phyloP scores from a whole-genome alignment of 2,888 invertebrate species.

The Lepeophtheirus nordmannii region DNA sequence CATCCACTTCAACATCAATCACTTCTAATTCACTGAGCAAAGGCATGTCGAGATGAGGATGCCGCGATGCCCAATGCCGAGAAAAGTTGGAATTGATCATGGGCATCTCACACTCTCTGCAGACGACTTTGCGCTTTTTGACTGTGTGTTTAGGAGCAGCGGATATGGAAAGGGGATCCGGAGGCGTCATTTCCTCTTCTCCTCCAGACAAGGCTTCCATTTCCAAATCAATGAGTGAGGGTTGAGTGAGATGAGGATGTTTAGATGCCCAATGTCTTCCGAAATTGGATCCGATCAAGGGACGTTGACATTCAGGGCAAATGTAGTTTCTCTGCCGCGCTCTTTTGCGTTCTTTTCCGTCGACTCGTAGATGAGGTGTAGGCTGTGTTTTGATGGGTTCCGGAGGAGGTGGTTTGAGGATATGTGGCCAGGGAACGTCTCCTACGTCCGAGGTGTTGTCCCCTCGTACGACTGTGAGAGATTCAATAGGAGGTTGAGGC shows the following conservation, averaged over 20 bases:
- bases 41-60: neutral
- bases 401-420: neutral
- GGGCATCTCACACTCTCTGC: neutral
- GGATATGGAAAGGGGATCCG: neutral
- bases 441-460: neutral
- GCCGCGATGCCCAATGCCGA: constrained; percentile 14
- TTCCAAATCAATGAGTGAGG: neutral
- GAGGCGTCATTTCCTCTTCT: neutral
- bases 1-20: constrained; percentile 1
- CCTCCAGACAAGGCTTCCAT: neutral
- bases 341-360: neutral
- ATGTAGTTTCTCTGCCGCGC: neutral
- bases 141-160: neutral
- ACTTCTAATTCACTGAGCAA: neutral
- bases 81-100: constrained; percentile 7
- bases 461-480: neutral
- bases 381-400: neutral
- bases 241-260: neutral
- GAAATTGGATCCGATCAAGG: neutral
- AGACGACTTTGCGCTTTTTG: constrained; percentile 1
- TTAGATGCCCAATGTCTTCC: constrained; percentile 4
- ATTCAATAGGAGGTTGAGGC: neutral
- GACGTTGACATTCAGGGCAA: constrained; percentile 3
- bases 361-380: neutral
- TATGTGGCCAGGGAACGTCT: neutral